phyloP scores from a whole-genome alignment of 1,140 invertebrate genomes.

The Heliothis subflexa region DNA sequence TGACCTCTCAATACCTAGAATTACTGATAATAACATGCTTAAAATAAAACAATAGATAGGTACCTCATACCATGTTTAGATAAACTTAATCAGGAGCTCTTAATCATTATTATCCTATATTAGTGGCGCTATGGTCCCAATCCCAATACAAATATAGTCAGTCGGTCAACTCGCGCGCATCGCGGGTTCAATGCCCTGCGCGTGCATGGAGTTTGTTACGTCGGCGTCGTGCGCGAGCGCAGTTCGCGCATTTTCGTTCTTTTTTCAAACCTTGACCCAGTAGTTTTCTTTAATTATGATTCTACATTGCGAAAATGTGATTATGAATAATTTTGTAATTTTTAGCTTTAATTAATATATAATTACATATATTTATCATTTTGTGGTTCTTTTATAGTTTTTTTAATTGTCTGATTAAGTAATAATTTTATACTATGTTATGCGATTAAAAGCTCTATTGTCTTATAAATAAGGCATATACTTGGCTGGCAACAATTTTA shows the following conservation, averaged over 20 bases:
- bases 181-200: conserved; percentile 16
- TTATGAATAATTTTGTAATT: background rate
- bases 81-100: conserved; percentile 19
- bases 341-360: background rate
- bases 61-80: background rate
- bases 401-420: too few relatives aligned
- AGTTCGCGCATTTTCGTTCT: conserved; percentile 8
- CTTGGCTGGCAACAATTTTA: too few relatives aligned
- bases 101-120: background rate
- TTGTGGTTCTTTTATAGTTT: background rate
- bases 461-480: too few relatives aligned
- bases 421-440: too few relatives aligned
- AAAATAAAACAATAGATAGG: conserved; percentile 2
- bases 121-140: conserved; percentile 29
- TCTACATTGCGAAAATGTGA: conserved; percentile 1
- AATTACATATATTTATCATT: background rate
- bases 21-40: background rate
- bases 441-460: too few relatives aligned
- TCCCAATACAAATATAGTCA: conserved; percentile 37
- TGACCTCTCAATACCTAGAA: background rate
- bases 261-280: conserved; percentile 9
- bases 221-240: conserved; percentile 6
- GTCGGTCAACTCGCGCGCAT: conserved; percentile 31
- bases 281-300: background rate
- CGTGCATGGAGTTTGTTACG: conserved; percentile 1